Evolutionary conservation across 2,888 invertebrate genomes (phyloP).

Genomic region (Ctenicera cuprea): DNA sequence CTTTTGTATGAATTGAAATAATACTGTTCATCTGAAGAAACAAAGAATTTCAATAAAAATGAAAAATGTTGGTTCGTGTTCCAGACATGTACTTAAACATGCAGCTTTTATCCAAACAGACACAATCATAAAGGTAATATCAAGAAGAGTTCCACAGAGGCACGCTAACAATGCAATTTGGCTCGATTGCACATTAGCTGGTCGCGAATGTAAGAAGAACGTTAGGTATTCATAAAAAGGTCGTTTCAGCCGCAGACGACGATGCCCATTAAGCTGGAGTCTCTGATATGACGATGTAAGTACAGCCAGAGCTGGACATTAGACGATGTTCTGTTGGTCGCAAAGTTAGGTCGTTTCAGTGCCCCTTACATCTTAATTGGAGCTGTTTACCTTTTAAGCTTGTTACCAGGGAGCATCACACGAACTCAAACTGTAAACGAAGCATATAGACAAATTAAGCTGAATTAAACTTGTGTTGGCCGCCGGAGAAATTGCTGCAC

Average conservation of each 20-base stretch:
- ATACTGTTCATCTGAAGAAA: too few species aligned
- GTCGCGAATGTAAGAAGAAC: slow-evolving; percentile 53
- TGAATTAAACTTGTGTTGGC: slow-evolving; percentile 49
- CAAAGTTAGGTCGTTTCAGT: slow-evolving; percentile 49
- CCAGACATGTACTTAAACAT: too few species aligned
- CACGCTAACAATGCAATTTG: slow-evolving; percentile 45
- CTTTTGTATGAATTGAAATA: too few species aligned
- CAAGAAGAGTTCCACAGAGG: slow-evolving; percentile 25
- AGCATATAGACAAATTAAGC: slow-evolving; percentile 53
- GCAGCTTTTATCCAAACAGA: not conserved
- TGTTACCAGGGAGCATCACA: slow-evolving; percentile 47
- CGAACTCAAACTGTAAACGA: slow-evolving; percentile 49
- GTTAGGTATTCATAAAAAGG: slow-evolving; percentile 58
- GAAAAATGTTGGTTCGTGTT: too few species aligned
- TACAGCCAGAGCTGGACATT: slow-evolving; percentile 50
- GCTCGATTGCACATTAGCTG: slow-evolving; percentile 51
- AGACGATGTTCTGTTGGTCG: slow-evolving; percentile 42
- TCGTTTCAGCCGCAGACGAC: slow-evolving; percentile 56
- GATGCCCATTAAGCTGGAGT: slow-evolving; percentile 55
- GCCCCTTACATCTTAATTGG: slow-evolving; percentile 56
- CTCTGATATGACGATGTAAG: slow-evolving; percentile 51
- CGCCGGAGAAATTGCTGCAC: slow-evolving; percentile 36
- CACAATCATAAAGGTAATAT: slow-evolving; percentile 25
- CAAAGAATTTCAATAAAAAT: too few species aligned
- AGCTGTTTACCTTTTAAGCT: slow-evolving; percentile 57